phyloP scores from a whole-genome alignment of 1,140 invertebrate genomes.

The Mamestra configurata region DNA sequence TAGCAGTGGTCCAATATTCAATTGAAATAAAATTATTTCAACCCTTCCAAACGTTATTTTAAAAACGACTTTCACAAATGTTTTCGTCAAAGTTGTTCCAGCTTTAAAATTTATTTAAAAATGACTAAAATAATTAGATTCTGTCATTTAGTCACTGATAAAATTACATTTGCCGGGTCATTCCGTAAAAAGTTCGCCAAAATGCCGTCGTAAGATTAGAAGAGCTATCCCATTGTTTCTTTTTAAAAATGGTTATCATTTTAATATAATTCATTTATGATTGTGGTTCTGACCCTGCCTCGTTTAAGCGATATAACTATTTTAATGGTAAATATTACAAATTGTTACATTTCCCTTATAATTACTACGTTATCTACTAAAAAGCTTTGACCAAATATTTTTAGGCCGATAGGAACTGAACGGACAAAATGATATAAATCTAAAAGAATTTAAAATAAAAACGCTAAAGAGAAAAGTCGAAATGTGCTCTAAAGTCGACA shows the following conservation, averaged over 20 bases:
- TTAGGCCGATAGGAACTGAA: constrained; percentile 86
- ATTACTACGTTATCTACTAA: constrained; percentile 53
- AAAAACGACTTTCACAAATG: constrained; percentile 11
- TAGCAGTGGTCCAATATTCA: constrained; percentile 78
- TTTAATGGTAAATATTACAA: constrained; percentile 75
- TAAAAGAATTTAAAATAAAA: constrained; percentile 54
- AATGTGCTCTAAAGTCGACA: constrained; percentile 63
- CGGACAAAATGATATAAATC: constrained; percentile 69
- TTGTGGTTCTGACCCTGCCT: constrained; percentile 85
- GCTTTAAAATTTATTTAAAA: constrained; percentile 51
- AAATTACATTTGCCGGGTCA: constrained; percentile 25
- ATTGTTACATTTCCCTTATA: constrained; percentile 63
- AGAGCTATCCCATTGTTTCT: constrained; percentile 73
- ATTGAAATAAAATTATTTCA: constrained; percentile 53
- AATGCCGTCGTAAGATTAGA: constrained; percentile 59
- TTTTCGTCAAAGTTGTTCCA: not conserved
- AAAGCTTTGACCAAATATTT: constrained; percentile 78
- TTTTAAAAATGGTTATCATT: constrained; percentile 66
- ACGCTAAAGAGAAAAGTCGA: constrained; percentile 59
- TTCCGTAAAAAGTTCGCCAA: constrained; percentile 29
- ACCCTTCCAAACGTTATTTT: constrained; percentile 28
- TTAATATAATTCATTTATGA: constrained; percentile 74
- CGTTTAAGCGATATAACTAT: constrained; percentile 84
- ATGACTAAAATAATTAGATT: constrained; percentile 44
- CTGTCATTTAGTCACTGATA: constrained; percentile 5